Conservation (phyloP, 2,113 vertebrate species). For the Seriola dumerili region DNA sequence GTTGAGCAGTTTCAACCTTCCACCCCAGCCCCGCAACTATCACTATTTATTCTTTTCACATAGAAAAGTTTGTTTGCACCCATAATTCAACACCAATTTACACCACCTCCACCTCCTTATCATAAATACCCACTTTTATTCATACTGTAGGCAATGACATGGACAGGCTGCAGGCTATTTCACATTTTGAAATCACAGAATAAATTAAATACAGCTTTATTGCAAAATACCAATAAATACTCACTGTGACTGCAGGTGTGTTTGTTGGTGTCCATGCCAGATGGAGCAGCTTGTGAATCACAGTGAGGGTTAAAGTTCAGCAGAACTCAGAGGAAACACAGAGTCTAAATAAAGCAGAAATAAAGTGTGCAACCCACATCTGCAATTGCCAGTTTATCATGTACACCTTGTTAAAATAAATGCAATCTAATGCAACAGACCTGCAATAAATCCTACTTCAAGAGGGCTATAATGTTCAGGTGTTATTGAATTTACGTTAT, state of each 20-base stretch:
- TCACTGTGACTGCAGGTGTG: conserved; percentile 25
- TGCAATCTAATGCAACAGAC: background rate
- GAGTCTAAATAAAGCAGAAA: background rate
- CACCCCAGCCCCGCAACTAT: background rate
- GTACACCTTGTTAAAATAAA: background rate
- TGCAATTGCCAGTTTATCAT: background rate
- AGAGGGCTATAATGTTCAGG: background rate
- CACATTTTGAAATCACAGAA: background rate
- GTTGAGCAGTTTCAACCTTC: conserved; percentile 29
- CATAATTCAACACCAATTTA: background rate
- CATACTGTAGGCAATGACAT: background rate
- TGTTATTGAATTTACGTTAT: background rate
- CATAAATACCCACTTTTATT: conserved; percentile 4
- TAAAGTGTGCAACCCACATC: background rate
- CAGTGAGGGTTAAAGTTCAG: background rate
- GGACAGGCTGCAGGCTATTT: conserved; percentile 2
- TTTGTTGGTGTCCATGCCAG: background rate
- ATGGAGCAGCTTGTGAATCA: conserved; percentile 20
- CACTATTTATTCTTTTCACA: conserved; percentile 23
- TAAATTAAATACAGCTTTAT: background rate
- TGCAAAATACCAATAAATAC: background rate
- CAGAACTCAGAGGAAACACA: background rate
- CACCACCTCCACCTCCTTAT: background rate
- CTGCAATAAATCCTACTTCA: background rate
- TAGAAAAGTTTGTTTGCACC: conserved; percentile 8